A percentile compares a stretch with the other conserved stretches of the same genome.
Evolutionary conservation across 2,888 invertebrate genomes (phyloP).

Genomic region (Steinernema carpocapsae): DNA sequence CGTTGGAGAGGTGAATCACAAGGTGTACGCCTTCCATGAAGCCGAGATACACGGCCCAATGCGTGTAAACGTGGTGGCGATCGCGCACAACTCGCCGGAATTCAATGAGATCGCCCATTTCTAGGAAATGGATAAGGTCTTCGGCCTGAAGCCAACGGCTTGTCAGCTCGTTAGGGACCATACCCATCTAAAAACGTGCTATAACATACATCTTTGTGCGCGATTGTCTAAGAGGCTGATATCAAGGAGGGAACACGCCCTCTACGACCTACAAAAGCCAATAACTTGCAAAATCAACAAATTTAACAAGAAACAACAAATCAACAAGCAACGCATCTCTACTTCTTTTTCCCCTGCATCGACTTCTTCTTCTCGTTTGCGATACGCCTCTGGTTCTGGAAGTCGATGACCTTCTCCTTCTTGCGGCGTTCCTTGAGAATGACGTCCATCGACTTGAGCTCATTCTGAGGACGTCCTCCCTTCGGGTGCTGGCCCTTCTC

Average conservation of each 20-base stretch:
- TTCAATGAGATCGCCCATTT: slow-evolving; percentile 54
- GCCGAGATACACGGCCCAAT: slow-evolving; percentile 63
- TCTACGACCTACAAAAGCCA: neutral
- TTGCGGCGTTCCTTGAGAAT: slow-evolving; percentile 56
- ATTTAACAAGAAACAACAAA: slow-evolving; percentile 18
- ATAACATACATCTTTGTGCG: neutral
- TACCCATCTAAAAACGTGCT: neutral
- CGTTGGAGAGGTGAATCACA: slow-evolving; percentile 54
- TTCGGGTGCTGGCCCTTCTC: slow-evolving; percentile 40
- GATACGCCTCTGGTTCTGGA: slow-evolving; percentile 55
- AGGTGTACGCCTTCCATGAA: slow-evolving; percentile 44
- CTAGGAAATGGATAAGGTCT: slow-evolving; percentile 43
- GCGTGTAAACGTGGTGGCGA: slow-evolving; percentile 41
- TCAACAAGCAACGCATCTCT: slow-evolving; percentile 14
- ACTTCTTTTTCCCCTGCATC: neutral
- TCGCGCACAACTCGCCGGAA: slow-evolving; percentile 44
- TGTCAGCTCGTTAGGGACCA: neutral
- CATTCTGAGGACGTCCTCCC: neutral
- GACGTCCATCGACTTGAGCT: slow-evolving; percentile 41
- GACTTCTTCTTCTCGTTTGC: slow-evolving; percentile 54
- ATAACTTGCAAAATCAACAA: neutral
- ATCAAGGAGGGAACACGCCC: too few relatives aligned
- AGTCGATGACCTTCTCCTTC: slow-evolving; percentile 56
- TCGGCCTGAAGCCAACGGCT: slow-evolving; percentile 42
- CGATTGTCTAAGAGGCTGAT: too few relatives aligned